Conservation (phyloP, 2,797 vertebrate genomes). For the Typhlichthys subterraneus region DNA sequence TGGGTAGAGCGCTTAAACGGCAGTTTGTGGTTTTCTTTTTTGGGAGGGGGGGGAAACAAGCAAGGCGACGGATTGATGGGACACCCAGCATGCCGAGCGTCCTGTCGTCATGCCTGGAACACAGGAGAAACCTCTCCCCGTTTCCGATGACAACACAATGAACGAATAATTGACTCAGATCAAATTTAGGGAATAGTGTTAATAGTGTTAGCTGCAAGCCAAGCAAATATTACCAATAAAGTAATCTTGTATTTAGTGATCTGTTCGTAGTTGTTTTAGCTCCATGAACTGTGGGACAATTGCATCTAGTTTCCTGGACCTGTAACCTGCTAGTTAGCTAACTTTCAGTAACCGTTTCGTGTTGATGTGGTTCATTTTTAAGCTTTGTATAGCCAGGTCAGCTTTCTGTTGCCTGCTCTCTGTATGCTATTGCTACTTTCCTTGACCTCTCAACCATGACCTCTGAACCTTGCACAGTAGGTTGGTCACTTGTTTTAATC, state of each 20-base stretch:
- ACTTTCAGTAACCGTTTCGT: constrained; percentile 60
- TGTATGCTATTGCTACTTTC: constrained; percentile 47
- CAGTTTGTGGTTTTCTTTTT: too few species aligned
- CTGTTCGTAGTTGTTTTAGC: constrained; percentile 82
- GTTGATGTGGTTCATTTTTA: constrained; percentile 78
- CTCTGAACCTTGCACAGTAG: not conserved
- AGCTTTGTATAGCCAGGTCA: constrained; percentile 77
- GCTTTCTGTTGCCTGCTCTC: constrained; percentile 62
- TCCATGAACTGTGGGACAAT: constrained; percentile 56
- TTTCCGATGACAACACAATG: too few species aligned
- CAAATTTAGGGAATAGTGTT: constrained; percentile 49
- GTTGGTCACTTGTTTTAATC: too few species aligned
- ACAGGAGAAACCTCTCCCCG: too few species aligned
- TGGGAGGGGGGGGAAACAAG: too few species aligned
- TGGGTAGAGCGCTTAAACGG: too few species aligned
- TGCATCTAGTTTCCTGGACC: constrained; percentile 69
- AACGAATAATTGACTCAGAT: not conserved
- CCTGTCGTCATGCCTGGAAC: too few species aligned
- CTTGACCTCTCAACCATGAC: not conserved
- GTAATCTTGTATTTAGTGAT: constrained; percentile 76
- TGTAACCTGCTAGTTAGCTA: constrained; percentile 65
- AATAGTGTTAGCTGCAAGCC: constrained; percentile 71
- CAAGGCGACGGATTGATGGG: too few species aligned
- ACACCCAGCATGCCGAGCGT: too few species aligned
- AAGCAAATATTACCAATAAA: constrained; percentile 64